Evolutionary conservation across 2,888 invertebrate genomes (phyloP), one percentile per base, ranked within the genome.

Genomic region (Cantharis rufa): DNA sequence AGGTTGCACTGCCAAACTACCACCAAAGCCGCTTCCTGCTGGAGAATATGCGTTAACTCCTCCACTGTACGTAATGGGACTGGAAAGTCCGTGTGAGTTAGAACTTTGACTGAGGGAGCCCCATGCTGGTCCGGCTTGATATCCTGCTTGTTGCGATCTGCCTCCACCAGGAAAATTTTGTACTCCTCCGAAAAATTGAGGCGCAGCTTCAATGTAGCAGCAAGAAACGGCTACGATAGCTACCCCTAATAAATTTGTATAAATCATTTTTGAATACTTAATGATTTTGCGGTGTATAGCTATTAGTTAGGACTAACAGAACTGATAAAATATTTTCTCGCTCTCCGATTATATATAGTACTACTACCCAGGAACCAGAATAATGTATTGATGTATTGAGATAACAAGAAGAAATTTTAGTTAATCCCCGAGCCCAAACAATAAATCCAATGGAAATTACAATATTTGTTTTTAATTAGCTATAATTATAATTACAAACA

Each of bases 101-200:
- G 5, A 21, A 18, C 69, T 69, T 74, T 77, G 77, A 7, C 74
- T 72, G 4, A 79, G 15, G 1, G 79, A 79, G 13, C 74, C 79
- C 76, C 79, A 79, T 11, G 74, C 79, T 3, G 79, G 79, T 24
- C 77, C 79, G 0, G 71, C 74, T 72, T 70, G 48, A 18, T 75
- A 79, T 13, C 79, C 77, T 10, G 48, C 74, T 48, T 15, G 62
- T 32, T 77, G 64, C n/a, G 10, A 18, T 18, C 15, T 13, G 2
- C 77, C 76, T n/a, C 77, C 77, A 13, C 28, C 18, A 11, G 72
- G 77, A 27, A 71, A 61, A 10, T 10, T 10, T 4, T 62, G 18
- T 13, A 63, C 24, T 5, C 76, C 78, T 13, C 76, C 78, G 21
- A 79, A 77, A 13, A 77, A 24, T 66, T 79, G 79, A 11, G 16